Base-by-base conservation (phyloP, 2,113 vertebrate genomes). In the Hymenochirus boettgeri region DNA sequence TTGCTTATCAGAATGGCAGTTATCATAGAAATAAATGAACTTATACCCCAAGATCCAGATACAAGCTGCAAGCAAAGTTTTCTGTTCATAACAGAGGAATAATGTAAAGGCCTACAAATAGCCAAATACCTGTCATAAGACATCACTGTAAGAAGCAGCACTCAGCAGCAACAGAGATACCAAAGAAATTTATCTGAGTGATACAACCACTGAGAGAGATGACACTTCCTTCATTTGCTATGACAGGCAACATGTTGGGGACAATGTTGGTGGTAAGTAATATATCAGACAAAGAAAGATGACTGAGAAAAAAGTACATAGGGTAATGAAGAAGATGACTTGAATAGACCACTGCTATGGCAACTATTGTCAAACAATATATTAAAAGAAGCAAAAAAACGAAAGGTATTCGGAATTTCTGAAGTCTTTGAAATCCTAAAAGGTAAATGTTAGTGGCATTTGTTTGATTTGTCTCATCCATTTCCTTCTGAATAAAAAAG, bases 221-320 rank as follows among this genome's bases (percentile, higher is more conserved):
- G 7, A 2, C 2, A 21, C 3, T 9, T 48, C 21, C 19, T 48
- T 11, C 46, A 1, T 21, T 2, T 18, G 21, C 4, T 48, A 48
- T 48, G 18, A 18, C 46, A 33, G 8, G 24, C 58, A 76, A 51
- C 1, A 71, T 73, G 18, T 74, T 77, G 7, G 70, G 74, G 2
- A 64, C 71, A 35, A 77, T 70, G 6, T 72, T 65, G 50, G 76
- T 61, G 0, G 67, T 70, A 2, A 67, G 73, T 25, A 70, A 71
- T 58, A 78, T 69, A 18, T 76, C 74, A 10, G 69, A 53, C 27
- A 78, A 74, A 29, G 76, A 74, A 8, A 78, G 74, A 17, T 78
- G 75, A 25, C 76, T 64, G 42, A 74, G 71, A 59, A 78, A 73
- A 57, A 75, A 71, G 53, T 78, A 80, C 78, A 80, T 75, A 0